A percentile compares a stretch with the other conserved stretches of the same genome.
phyloP scores from a whole-genome alignment of 2,888 invertebrate genomes.

The Caenorhabditis doughertyi region DNA sequence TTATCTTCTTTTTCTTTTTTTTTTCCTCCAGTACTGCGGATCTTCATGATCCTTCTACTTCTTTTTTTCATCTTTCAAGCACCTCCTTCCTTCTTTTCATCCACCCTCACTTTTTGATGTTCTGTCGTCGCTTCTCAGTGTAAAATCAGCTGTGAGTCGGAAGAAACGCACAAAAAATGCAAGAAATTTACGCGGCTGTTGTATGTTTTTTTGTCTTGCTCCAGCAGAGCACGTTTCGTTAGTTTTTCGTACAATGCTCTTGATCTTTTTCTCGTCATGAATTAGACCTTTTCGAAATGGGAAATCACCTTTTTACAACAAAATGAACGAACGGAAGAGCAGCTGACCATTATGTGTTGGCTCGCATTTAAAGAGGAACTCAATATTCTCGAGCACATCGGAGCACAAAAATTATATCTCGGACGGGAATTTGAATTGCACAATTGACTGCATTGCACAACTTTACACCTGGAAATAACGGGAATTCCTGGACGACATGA shows the following conservation, averaged over 20 bases:
- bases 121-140: conserved; percentile 46
- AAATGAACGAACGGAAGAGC: conserved; percentile 30
- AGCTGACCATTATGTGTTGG: conserved; percentile 38
- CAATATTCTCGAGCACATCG: conserved; percentile 27
- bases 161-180: conserved; percentile 57
- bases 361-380: conserved; percentile 13
- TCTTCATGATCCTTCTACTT: conserved; percentile 20
- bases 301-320: conserved; percentile 1
- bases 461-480: conserved; percentile 43
- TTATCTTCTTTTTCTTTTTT: conserved; percentile 12
- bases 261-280: conserved; percentile 20
- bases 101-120: conserved; percentile 65
- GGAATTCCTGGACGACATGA: conserved; percentile 28
- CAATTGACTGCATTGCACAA: conserved; percentile 52
- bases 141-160: conserved; percentile 60
- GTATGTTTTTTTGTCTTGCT: conserved; percentile 15
- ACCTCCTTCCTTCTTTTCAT: conserved; percentile 15
- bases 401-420: conserved; percentile 12
- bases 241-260: conserved; percentile 51
- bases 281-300: conserved; percentile 3
- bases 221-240: neutral
- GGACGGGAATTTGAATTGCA: conserved; percentile 42
- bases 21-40: conserved; percentile 22
- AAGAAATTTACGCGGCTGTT: conserved; percentile 63
- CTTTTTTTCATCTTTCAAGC: conserved; percentile 5